Evolutionary conservation across 2,888 invertebrate genomes (phyloP).

Genomic region (Hartigia nigra): DNA sequence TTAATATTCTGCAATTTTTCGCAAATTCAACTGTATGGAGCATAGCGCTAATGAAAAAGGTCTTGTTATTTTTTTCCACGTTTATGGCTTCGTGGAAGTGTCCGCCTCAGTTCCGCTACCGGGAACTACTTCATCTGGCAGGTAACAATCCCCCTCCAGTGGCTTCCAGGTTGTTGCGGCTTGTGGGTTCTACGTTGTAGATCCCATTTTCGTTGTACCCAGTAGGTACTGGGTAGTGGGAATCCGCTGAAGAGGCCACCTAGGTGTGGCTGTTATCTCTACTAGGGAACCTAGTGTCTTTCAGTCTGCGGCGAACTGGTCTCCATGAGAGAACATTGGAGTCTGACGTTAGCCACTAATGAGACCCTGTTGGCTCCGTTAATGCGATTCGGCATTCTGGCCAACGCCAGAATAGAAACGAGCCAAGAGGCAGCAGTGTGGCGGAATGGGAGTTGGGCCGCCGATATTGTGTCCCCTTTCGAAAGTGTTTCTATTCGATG

Average conservation of each 20-base stretch:
- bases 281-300: not conserved
- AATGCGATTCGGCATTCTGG: not conserved
- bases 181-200: not conserved
- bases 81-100: not conserved
- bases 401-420: not conserved
- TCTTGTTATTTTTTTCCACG: not conserved
- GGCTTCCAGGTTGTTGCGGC: not conserved
- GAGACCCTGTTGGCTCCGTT: slow-evolving; percentile 7
- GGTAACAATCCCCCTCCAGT: not conserved
- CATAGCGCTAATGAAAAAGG: not conserved
- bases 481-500: not conserved
- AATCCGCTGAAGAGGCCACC: not conserved
- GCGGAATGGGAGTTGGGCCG: not conserved
- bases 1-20: not conserved
- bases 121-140: not conserved
- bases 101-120: not conserved
- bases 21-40: not conserved
- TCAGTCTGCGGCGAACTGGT: not conserved
- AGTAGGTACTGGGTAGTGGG: not conserved
- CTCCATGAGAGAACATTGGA: not conserved
- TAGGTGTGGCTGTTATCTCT: not conserved
- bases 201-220: not conserved
- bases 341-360: not conserved
- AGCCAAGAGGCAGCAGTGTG: not conserved
- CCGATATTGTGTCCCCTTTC: not conserved